Evolutionary conservation across 2,888 invertebrate species (phyloP), one percentile per base, ranked within the genome.

Genomic region (Steinernema hermaphroditum): DNA sequence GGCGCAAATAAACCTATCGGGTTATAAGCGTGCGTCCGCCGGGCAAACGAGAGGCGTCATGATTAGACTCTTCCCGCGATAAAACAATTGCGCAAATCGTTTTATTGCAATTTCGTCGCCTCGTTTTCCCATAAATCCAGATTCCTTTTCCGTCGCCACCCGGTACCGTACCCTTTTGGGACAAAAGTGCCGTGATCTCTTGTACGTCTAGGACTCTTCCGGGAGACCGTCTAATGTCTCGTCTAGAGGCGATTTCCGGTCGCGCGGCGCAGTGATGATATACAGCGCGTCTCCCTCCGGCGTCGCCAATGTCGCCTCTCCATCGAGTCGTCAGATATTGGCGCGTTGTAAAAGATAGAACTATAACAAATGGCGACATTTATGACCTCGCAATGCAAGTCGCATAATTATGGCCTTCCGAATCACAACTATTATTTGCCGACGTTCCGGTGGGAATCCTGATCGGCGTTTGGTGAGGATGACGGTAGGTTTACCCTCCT

Each of bases 21-120:
- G 46, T 16, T 32, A 62, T 62, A 32, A 32, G 62, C 62, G 22
- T 9, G 32, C n/a, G 32, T 6, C 32, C 62, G 62, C 12, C 27
- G 62, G 34, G 32, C 14, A 62, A 62, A 34, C 62, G 62, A 54
- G 54, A 54, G 34, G 29, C 62, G 62, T 62, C 62, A 62, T 62
- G 62, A 62, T 62, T 62, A 32, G 62, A 62, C 62, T 54, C 54
- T 54, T 27, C 54, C 46, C 9, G 4, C 46, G 62, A 62, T 62
- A 62, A 62, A 62, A 62, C 62, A 62, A 62, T 62, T 62, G 62
- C 32, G 32, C 32, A 62, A 62, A 62, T 62, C 32, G 32, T 62
- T 62, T 62, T 62, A 62, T 62, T 62, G 62, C 29, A 62, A 32
- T 62, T 46, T 62, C 29, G 62, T 9, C 29, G 62, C 62, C 46